Conservation (phyloP, 2,113 vertebrate species). For the Oxyruncus cristatus region DNA sequence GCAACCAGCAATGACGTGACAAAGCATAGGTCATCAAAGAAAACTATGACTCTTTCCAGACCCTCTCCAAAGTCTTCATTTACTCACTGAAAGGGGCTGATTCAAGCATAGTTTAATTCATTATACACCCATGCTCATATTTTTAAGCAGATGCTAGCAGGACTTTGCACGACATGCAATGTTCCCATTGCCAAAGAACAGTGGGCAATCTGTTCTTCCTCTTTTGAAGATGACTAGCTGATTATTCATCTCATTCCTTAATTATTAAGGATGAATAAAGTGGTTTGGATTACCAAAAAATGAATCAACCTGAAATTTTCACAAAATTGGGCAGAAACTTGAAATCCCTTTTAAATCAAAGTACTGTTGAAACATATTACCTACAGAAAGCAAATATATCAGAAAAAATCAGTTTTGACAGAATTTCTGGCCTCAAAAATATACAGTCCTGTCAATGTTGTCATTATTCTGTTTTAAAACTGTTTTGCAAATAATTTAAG, state of each 20-base stretch:
- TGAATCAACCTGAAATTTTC: not conserved
- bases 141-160: constrained; percentile 40
- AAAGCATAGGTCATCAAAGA: not conserved
- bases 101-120: not conserved
- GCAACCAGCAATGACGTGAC: not conserved
- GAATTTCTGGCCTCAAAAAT: not conserved
- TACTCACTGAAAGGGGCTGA: not conserved
- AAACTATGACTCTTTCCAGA: not conserved
- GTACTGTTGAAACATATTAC: not conserved
- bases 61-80: not conserved
- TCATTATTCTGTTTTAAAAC: not conserved
- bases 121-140: not conserved
- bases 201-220: constrained; percentile 32
- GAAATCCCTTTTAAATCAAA: not conserved
- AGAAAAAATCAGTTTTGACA: not conserved
- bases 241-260: constrained; percentile 31
- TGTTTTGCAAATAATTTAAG: not conserved
- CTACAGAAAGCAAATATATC: not conserved
- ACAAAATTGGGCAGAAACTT: not conserved
- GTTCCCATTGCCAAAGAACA: constrained; percentile 29
- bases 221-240: constrained; percentile 5
- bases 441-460: rapidly evolving
- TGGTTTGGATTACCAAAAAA: not conserved
- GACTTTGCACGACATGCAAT: not conserved
- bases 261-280: not conserved